Base-by-base conservation (phyloP, 2,888 invertebrate genomes). In the Cenopis cana region DNA sequence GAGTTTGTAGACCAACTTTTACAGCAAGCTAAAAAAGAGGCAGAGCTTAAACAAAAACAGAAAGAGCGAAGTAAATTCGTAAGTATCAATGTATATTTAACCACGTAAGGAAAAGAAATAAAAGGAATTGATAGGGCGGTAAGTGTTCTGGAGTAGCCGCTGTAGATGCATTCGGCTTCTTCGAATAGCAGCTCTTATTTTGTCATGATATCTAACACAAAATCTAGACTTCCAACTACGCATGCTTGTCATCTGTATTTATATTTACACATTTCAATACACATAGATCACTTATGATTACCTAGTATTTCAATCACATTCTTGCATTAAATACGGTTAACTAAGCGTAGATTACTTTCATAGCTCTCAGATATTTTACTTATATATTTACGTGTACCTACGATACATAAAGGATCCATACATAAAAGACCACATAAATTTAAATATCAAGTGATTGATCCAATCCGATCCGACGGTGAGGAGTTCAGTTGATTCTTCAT, bases 1-100 rank as follows among this genome's bases (percentile, higher is more conserved):
- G 94, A 94, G 77, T 95, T 95, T 86, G 94, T 95, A 76, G 95
- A 95, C 79, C 94, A 94, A 83, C 92, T 95, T 73, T 92, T 95
- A 82, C 93, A 94, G 82, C 94, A 94, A 84, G 95, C 95, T 75
- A 94, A 94, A 86, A 91, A 90, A 83, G 94, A 95, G 85, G 95
- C 94, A 76, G 94, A 94, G 78, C 84, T 91, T 79, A 94, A 94
- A 90, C 89, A 89, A 82, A 93, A 92, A 89, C 90, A 94, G 88
- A 94, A 93, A 89, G 94, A 94, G 86, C 94, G 93, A 94, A 94
- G 90, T 85, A 93, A 91, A 90, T 90, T 92, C 84, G 94, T 94
- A 93, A 93, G 93, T 93, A 92, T 93, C 84, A 89, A 90, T 90
- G 89, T 92, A 88, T 91, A 89, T 89, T 91, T 88, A 86, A 84